Evolutionary conservation across 2,888 invertebrate genomes (phyloP).

Genomic region (Buathra laborator): DNA sequence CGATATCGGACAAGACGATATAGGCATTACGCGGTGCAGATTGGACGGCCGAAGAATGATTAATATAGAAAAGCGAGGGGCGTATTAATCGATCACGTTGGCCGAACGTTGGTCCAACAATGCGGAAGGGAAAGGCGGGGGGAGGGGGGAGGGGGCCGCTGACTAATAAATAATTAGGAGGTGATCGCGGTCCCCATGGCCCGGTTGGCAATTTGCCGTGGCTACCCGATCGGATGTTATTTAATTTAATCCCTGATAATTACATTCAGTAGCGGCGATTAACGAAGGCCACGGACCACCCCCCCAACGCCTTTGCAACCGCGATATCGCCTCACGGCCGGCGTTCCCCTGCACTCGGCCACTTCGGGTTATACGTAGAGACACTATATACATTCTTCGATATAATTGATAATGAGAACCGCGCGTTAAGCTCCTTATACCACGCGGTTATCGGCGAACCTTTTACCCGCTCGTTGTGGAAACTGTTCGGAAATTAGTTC

Average conservation of each 20-base stretch:
- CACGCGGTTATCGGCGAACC: constrained; percentile 70
- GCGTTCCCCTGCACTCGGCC: constrained; percentile 33
- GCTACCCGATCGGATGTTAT: constrained; percentile 75
- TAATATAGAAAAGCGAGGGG: constrained; percentile 39
- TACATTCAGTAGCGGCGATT: constrained; percentile 69
- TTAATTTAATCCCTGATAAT: constrained; percentile 76
- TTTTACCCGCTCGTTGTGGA: constrained; percentile 41
- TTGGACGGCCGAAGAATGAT: constrained; percentile 48
- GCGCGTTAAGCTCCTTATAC: constrained; percentile 76
- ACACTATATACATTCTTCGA: constrained; percentile 77
- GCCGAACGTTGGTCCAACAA: constrained; percentile 33
- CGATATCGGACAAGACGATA: constrained; percentile 28
- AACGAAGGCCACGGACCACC: constrained; percentile 62
- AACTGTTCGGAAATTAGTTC: constrained; percentile 49
- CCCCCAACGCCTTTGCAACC: constrained; percentile 21
- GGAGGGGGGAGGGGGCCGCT: constrained; percentile 51
- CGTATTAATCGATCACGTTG: constrained; percentile 60
- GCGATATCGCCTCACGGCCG: constrained; percentile 54
- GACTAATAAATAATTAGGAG: constrained; percentile 76
- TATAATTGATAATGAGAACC: constrained; percentile 81
- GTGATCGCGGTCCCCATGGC: constrained; percentile 70
- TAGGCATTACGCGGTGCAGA: constrained; percentile 36
- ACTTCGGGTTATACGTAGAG: constrained; percentile 47
- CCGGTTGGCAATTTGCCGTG: constrained; percentile 70
- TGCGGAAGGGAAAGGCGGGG: constrained; percentile 60